Percentiles rank a stretch among this genome's conserved stretches.
These are phyloP conservation scores for Poeciliopsis turneri DNA, from an alignment of 2,797 vertebrate genomes.

Conservation along the genomic window DNA sequence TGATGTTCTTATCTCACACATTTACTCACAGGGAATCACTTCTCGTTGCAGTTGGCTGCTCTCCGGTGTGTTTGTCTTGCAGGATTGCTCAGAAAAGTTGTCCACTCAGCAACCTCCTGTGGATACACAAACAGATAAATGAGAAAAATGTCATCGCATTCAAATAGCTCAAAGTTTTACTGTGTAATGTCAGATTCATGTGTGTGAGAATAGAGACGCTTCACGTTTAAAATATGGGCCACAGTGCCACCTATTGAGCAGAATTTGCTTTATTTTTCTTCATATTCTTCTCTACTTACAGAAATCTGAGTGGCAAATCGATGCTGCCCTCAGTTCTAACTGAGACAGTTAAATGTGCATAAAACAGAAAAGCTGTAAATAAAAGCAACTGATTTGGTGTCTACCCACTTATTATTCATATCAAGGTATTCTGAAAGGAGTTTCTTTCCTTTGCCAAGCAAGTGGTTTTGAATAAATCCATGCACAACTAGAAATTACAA, in stretches of 20 bases:
- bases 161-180: slow-evolving; percentile 21
- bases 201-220: slow-evolving; percentile 1
- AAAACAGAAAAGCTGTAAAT: not conserved
- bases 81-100: slow-evolving; percentile 34
- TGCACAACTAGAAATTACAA: not conserved
- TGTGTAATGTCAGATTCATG: slow-evolving; percentile 23
- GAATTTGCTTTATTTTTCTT: not conserved
- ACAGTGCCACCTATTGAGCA: slow-evolving; percentile 70
- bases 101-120: slow-evolving; percentile 28
- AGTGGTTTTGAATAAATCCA: not conserved
- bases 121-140: slow-evolving; percentile 28
- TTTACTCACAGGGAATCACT: slow-evolving; percentile 39
- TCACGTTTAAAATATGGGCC: slow-evolving; percentile 37
- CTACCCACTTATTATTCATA: not conserved
- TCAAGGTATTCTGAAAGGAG: not conserved
- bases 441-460: not conserved
- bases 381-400: not conserved
- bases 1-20: slow-evolving; percentile 52
- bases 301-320: not conserved
- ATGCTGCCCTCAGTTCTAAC: not conserved
- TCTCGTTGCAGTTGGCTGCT: slow-evolving; percentile 25
- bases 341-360: not conserved
- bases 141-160: slow-evolving; percentile 40
- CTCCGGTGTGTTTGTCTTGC: slow-evolving; percentile 40
- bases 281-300: not conserved